Conservation (phyloP, 2,113 vertebrate genomes). For the Chaenogobius annularis region DNA sequence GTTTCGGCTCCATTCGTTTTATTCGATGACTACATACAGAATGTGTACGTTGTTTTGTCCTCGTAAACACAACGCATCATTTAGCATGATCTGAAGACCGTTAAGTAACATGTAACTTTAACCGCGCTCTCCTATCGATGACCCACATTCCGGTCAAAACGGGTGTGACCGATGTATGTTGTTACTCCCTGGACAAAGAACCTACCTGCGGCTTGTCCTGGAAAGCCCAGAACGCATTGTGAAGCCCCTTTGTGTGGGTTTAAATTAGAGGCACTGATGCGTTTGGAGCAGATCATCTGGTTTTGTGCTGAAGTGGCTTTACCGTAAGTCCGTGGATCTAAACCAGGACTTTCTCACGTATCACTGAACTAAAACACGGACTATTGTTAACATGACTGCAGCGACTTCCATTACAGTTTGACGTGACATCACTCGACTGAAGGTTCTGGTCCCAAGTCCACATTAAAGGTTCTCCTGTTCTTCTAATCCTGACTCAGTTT, state of each 20-base stretch:
- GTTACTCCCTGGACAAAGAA: slow-evolving; percentile 7
- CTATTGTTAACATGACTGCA: no score
- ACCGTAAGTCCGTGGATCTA: slow-evolving; percentile 61
- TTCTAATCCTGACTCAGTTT: no score
- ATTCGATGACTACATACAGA: no score
- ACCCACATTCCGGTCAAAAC: slow-evolving; percentile 22
- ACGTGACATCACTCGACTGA: no score
- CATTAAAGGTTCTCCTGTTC: no score
- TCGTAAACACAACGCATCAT: no score
- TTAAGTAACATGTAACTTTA: no score
- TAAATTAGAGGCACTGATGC: background rate
- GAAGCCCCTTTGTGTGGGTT: slow-evolving; percentile 1
- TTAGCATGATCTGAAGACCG: no score
- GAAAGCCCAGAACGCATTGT: slow-evolving; percentile 19
- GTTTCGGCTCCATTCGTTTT: no score
- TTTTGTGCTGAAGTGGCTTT: slow-evolving; percentile 37
- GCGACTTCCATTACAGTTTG: no score
- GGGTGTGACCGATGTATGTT: slow-evolving; percentile 25
- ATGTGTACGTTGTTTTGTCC: no score
- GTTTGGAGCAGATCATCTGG: slow-evolving; percentile 16
- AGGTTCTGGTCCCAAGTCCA: no score
- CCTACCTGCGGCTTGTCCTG: slow-evolving; percentile 3
- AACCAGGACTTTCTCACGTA: slow-evolving; percentile 62
- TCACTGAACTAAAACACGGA: slow-evolving; percentile 25
- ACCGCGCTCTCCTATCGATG: background rate